Evolutionary conservation across 2,113 vertebrate genomes (phyloP).

Genomic region (Zosterops borbonicus): DNA sequence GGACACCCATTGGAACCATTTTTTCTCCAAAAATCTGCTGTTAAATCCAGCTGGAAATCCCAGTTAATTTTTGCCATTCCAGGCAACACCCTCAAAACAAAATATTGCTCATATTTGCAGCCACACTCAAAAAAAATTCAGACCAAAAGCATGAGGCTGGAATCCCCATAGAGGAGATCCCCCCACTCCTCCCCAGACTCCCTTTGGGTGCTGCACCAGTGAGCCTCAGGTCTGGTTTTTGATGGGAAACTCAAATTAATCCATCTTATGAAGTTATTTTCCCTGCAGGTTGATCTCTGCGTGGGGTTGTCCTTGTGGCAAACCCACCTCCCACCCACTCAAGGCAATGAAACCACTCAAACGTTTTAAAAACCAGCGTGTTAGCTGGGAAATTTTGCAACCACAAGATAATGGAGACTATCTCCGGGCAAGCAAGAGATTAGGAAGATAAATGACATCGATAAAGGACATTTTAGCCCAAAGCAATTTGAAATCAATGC

Average conservation of each 20-base stretch:
- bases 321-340: neutral
- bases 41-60: neutral
- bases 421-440: neutral
- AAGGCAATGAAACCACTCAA: neutral
- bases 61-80: neutral
- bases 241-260: neutral
- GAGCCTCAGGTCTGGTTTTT: neutral
- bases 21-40: neutral
- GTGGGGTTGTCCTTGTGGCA: neutral
- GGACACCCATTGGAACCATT: neutral
- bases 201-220: neutral
- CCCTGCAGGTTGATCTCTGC: fast-evolving
- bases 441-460: neutral
- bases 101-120: neutral
- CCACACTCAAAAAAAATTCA: neutral
- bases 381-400: neutral
- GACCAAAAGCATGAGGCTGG: neutral
- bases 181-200: neutral
- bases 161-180: neutral
- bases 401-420: neutral
- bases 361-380: fast-evolving
- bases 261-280: neutral
- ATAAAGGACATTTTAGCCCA: neutral
- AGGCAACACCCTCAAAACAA: fast-evolving
- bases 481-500: neutral